phyloP scores from a whole-genome alignment of 1,140 invertebrate genomes.

The Notospermus geniculatus region DNA sequence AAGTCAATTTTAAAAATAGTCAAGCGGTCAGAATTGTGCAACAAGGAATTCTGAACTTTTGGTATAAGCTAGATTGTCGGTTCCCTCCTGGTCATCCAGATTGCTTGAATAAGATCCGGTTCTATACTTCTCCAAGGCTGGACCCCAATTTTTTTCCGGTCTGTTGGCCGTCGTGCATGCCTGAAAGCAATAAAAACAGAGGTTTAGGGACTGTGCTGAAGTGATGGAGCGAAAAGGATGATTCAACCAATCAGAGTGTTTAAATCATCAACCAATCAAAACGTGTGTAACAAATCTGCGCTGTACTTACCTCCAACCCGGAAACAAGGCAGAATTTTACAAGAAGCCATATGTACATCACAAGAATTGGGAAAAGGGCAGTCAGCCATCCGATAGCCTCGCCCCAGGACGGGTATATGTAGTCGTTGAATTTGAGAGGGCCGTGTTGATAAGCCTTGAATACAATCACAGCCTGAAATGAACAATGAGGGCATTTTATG shows the following conservation, averaged over 20 bases:
- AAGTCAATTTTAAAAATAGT: no score
- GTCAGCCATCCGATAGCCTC: constrained; percentile 88
- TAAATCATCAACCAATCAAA: not conserved
- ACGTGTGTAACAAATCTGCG: no score
- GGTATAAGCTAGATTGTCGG: no score
- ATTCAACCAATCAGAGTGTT: not conserved
- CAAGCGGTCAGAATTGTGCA: no score
- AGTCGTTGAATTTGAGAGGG: constrained; percentile 79
- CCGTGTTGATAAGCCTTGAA: constrained; percentile 83
- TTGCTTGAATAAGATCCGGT: not conserved
- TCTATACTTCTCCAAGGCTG: not conserved
- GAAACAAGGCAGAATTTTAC: not conserved
- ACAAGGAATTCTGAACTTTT: no score
- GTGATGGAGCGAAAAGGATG: not conserved
- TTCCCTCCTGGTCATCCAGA: no score
- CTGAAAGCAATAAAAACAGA: no score
- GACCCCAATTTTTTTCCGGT: not conserved
- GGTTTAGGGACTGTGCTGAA: no score
- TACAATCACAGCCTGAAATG: constrained; percentile 74
- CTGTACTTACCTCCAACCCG: not conserved
- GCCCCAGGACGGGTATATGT: constrained; percentile 85
- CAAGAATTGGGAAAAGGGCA: constrained; percentile 84
- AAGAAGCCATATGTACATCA: constrained; percentile 63
- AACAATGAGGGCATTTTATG: not conserved
- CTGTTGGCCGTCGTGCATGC: constrained; percentile 8